A percentile compares a stretch with the other conserved stretches of the same genome.
phyloP scores from a whole-genome alignment of 2,797 vertebrate species.

The Alfaro cultratus region DNA sequence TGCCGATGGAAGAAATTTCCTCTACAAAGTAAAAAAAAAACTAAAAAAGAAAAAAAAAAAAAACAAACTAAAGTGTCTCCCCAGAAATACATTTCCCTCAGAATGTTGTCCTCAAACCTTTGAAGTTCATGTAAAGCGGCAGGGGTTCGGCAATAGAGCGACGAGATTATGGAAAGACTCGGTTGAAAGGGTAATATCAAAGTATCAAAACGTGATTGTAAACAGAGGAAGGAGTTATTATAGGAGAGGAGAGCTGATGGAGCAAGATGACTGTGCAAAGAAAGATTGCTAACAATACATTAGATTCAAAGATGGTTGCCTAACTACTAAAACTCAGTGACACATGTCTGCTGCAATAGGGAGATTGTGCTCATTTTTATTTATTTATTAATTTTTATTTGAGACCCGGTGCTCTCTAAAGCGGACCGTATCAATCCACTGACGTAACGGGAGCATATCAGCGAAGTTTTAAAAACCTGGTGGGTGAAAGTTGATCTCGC shows the following conservation, averaged over 20 bases:
- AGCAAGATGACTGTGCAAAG: conserved; percentile 63
- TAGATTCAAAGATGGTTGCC: conserved; percentile 30
- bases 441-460: conserved; percentile 36
- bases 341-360: conserved; percentile 28
- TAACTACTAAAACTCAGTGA: conserved; percentile 35
- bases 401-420: conserved; percentile 62
- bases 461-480: conserved; percentile 19
- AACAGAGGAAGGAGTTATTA: conserved; percentile 68
- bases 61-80: conserved; percentile 40
- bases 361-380: conserved; percentile 35
- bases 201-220: conserved; percentile 69
- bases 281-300: conserved; percentile 31
- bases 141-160: conserved; percentile 58
- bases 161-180: conserved; percentile 62
- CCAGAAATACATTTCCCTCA: conserved; percentile 46
- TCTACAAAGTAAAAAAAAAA: conserved; percentile 22
- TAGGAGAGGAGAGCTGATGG: conserved; percentile 60
- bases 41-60: conserved; percentile 29
- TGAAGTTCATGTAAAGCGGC: conserved; percentile 59
- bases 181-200: conserved; percentile 52
- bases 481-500: conserved; percentile 30
- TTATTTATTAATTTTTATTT: conserved; percentile 23
- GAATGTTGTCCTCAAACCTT: conserved; percentile 53
- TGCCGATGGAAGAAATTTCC: conserved; percentile 50
- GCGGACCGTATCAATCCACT: conserved; percentile 50